Evolutionary conservation across 2,797 vertebrate species (phyloP), one percentile per base, ranked within the genome.

Genomic region (Sebastes steindachneri): DNA sequence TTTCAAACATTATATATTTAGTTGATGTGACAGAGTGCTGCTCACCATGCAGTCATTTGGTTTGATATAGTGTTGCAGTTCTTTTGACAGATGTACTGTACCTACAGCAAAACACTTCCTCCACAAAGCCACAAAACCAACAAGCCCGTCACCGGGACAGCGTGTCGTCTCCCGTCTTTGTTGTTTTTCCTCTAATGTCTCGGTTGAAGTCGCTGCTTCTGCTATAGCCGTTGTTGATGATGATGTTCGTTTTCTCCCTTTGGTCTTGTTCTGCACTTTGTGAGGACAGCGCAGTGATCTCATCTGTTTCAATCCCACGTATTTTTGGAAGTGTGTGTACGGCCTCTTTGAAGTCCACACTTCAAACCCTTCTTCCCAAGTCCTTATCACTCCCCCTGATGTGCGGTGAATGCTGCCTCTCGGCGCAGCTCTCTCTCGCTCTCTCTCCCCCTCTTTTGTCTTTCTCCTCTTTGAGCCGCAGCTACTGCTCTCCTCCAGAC

Each of bases 331-430:
- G 90, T 86, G 89, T 86, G 86, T 77, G 85, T 76, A 64, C 68
- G 48, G 77, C 65, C 82, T 87, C 92, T 94, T 95, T 94, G 92
- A 95, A 93, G 93, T 93, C 91, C 89, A 73, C 87, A 93, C 94
- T 94, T 94, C 92, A 94, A 94, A 92, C 89, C 92, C 85, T 93
- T 92, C 90, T 92, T 90, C 82, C 87, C 84, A 83, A 92, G 91
- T 93, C 91, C 94, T 92, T 94, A 93, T 95, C 93, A 85, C 88
- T 93, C 88, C 89, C 86, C 91, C 90, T 90, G 91, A 94, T 93
- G 92, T 91, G 92, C 85, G 90, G 85, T 93, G 91, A 94, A 93
- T 86, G 92, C 91, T 90, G 91, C 90, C 88, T 92, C 88, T 93
- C 72, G 83, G 89, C 81, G 17, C 82, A 29, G 7, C 83, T 75